Base-by-base conservation (phyloP, 64 coral and sea anemone genomes). In the Actinia tenebrosa region DNA sequence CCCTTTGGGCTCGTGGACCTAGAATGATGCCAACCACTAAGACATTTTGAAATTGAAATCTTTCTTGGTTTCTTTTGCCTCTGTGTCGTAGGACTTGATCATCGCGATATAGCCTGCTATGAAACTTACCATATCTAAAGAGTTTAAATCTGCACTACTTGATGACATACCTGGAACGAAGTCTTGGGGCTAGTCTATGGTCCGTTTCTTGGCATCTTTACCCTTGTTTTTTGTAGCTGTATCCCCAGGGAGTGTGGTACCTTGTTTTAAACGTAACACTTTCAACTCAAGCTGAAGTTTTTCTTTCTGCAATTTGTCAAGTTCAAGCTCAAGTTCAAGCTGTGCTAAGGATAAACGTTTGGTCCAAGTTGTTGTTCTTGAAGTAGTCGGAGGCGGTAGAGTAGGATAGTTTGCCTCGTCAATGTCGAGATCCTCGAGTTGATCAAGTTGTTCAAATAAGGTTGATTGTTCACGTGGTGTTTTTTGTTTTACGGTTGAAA, bases 81-180 rank as follows among this genome's bases (percentile, higher is more conserved):
- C 30, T 37, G 30, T 37, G 30, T 37, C 30, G 30, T 37, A 37
- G 30, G 30, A 37, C 30, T 37, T 37, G 30, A 37, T 37, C 30
- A 37, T 37, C 6, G 64, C 64, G 25, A 71, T 68, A 71, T 68
- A 86, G 23, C 62, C 85, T 46, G 45, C 15, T 18, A 86, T 66
- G 68, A 86, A 71, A 20, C 68, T 47, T 5, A 60, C 59, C 85
- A 86, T 61, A 68, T 86, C 63, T 86, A 86, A 71, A 13, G 62
- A 53, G 16, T 86, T 22, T 10, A 68, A 86, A 64, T 86, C 64
- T 16, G 60, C 61, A 42, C 30, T 45, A 71, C 30, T 37, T 37
- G 30, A 64, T 71, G 85, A 86, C 13, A 30, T 71, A 71, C 68
- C 68, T 71, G 85, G 62, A 52, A 72, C 64, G 26, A 86, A 86